phyloP scores from a whole-genome alignment of 2,113 vertebrate species.

The Phrynocephalus versicolor region DNA sequence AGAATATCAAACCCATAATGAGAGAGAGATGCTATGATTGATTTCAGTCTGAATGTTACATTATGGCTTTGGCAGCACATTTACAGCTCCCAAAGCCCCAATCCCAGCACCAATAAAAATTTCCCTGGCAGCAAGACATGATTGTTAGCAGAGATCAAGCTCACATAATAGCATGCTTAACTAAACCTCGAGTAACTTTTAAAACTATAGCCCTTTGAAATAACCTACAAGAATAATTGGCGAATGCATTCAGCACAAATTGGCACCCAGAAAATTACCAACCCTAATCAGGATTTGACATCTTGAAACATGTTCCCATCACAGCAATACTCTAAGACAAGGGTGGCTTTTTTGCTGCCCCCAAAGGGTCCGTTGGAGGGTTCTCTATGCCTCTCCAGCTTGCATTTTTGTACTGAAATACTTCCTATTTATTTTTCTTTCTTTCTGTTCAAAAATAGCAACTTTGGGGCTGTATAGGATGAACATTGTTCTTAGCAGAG shows the following conservation, averaged over 20 bases:
- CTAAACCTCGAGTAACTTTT: constrained; percentile 31
- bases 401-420: too few species aligned
- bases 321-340: not conserved
- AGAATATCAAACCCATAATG: constrained; percentile 40
- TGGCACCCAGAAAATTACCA: too few species aligned
- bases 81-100: constrained; percentile 55
- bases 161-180: constrained; percentile 21
- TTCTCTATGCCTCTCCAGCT: too few species aligned
- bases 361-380: too few species aligned
- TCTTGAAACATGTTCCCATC: not conserved
- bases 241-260: not conserved
- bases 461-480: not conserved
- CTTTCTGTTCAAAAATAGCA: not conserved
- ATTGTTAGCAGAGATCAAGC: constrained; percentile 34
- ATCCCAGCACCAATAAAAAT: not conserved
- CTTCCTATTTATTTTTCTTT: not conserved
- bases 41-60: constrained; percentile 49
- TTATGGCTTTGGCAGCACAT: constrained; percentile 40
- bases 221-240: constrained; percentile 10
- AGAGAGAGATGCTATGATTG: constrained; percentile 56
- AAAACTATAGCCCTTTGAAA: constrained; percentile 14
- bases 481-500: too few species aligned
- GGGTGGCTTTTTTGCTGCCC: too few species aligned
- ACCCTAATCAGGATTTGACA: not conserved
- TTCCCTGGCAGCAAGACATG: constrained; percentile 37